Evolutionary conservation across 2,797 vertebrate species (phyloP).

Genomic region (Gambelia wislizenii): DNA sequence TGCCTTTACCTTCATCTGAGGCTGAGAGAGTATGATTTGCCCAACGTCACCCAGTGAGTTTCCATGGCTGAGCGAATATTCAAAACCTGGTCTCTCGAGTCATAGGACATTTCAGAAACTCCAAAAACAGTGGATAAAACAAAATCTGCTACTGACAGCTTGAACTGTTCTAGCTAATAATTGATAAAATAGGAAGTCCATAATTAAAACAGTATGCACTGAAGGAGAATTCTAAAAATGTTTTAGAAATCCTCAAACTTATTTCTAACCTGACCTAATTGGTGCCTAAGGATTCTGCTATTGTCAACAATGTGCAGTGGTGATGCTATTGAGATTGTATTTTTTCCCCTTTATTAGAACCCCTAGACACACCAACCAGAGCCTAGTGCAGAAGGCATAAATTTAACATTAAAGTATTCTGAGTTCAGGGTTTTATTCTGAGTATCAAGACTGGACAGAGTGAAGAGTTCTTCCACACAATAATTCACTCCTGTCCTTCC

Average conservation of each 20-base stretch:
- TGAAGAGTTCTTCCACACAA: background rate
- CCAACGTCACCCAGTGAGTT: no score
- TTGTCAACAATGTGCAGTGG: no score
- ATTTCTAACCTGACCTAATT: background rate
- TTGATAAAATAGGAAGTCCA: background rate
- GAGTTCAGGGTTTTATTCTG: background rate
- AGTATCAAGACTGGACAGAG: background rate
- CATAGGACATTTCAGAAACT: background rate
- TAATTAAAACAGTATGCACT: background rate
- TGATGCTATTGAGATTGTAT: no score
- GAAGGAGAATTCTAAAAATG: background rate
- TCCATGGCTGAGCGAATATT: no score
- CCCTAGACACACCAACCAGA: no score
- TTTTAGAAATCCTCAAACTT: background rate
- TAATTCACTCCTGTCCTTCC: background rate
- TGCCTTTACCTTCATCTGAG: no score
- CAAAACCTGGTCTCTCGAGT: no score
- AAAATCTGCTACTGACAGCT: background rate
- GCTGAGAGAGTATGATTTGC: no score
- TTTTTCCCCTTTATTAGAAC: no score
- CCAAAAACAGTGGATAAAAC: background rate
- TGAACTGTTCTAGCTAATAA: background rate
- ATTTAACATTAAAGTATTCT: constrained; percentile 4
- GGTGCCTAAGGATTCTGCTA: background rate
- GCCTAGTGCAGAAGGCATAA: no score